These are phyloP conservation scores for Dermatophagoides farinae DNA, from an alignment of 1,140 invertebrate genomes.

Conservation along the genomic window DNA sequence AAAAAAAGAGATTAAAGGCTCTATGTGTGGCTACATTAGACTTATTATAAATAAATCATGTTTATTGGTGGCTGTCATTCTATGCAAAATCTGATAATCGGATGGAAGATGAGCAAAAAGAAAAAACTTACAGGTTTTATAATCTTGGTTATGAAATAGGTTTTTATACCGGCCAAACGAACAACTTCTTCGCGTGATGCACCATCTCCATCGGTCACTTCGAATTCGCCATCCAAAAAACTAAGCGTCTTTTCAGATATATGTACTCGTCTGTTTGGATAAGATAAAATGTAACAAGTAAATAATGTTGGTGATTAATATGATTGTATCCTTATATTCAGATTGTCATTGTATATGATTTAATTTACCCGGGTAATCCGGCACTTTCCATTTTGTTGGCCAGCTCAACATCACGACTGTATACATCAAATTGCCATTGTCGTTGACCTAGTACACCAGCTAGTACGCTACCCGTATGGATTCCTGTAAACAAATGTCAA, in stretches of 20 bases:
- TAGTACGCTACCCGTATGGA: conserved; percentile 84
- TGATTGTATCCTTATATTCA: neutral
- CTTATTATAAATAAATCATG: too few relatives aligned
- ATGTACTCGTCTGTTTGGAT: conserved; percentile 52
- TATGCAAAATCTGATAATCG: too few relatives aligned
- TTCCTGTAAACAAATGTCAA: conserved; percentile 12
- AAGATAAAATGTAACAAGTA: neutral
- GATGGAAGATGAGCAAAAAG: too few relatives aligned
- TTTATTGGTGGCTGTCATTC: too few relatives aligned
- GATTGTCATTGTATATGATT: neutral
- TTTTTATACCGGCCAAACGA: conserved; percentile 62
- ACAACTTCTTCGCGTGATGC: conserved; percentile 68
- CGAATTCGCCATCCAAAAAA: conserved; percentile 74
- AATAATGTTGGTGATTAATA: neutral
- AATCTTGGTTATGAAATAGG: conserved; percentile 70
- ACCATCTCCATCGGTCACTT: conserved; percentile 49
- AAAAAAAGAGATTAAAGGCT: too few relatives aligned
- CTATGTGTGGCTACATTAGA: too few relatives aligned
- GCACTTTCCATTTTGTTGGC: conserved; percentile 98
- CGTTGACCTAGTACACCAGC: conserved; percentile 85
- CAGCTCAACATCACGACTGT: conserved; percentile 80
- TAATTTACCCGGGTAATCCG: conserved; percentile 70
- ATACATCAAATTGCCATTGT: conserved; percentile 98
- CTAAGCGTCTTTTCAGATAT: conserved; percentile 78
- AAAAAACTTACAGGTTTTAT: conserved; percentile 41